Base-by-base conservation (phyloP, 2,797 vertebrate genomes). In the Taeniopygia guttata region DNA sequence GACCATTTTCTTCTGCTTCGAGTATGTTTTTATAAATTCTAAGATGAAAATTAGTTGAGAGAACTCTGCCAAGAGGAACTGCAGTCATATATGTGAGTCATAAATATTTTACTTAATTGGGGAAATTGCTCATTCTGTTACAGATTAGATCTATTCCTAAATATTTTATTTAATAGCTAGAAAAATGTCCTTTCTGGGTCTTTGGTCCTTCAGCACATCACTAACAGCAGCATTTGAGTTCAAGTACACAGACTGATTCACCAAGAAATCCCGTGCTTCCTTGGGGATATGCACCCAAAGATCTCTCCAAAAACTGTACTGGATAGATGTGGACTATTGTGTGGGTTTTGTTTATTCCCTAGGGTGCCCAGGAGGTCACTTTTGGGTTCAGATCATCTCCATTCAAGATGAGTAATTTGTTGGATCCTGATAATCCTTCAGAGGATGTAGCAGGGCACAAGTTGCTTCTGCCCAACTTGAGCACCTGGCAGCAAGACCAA, bases 81-180 rank as follows among this genome's bases (percentile, higher is more conserved):
- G 40, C 51, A 45, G 46, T 80, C 76, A 69, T 77, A 13, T 68
- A 51, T 48, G 55, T 60, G 62, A 74, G n/a, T 93, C 92, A 92
- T 66, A 85, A 89, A 78, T 87, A 32, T 81, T 89, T 94, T 81
- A 80, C 43, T 83, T 95, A 68, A 80, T 92, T 13, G 10, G 70
- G 42, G 55, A 92, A 92, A 91, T 81, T 75, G 36, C 69, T 93
- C 58, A 29, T 93, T 92, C 75, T 80, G 42, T 78, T 69, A 58
- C 48, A 77, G 69, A 81, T 87, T 93, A 89, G 58, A 68, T 77
- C 70, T 82, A 16, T 83, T 67, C 29, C 42, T 81, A 86, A 85
- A 34, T 85, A 77, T 87, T 88, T 85, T 42, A 72, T 87, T 85
- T 91, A 88, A 46, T 56, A 84, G 48, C 42, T 78, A 89, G 40